Base-by-base conservation (phyloP, 2,797 vertebrate species). In the Microcaecilia unicolor region DNA sequence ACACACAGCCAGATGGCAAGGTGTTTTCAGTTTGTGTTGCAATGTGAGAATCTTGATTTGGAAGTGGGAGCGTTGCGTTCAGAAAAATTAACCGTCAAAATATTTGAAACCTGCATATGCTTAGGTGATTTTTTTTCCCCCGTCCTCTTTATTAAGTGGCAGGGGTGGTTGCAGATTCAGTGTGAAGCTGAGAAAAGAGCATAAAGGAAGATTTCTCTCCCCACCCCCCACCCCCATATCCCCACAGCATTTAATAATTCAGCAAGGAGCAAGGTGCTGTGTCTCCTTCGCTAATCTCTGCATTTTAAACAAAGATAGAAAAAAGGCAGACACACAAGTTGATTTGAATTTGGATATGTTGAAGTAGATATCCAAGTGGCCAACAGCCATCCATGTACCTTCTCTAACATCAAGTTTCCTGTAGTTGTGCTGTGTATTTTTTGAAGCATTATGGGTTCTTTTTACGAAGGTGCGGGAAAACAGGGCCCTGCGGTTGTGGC, bases 201-300 rank as follows among this genome's bases (percentile, higher is more conserved):
- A 43, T 51, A 25, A 44, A 41, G 49, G 43, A 18, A 55, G 51
- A 61, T 50, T 28, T 60, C 75, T 56, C 51, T 64, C n/a, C n/a
- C n/a, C n/a, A n/a, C n/a, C n/a, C n/a, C n/a, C n/a, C n/a, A n/a
- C n/a, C n/a, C n/a, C n/a, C n/a, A n/a, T n/a, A n/a, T n/a, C n/a
- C n/a, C n/a, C n/a, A 60, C 24, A 28, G 29, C 49, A 64, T 73
- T 86, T 72, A 84, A 80, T 89, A 84, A 88, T 89, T 89, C 75
- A 89, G 87, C 64, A 58, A 56, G 10, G n/a, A n/a, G n/a, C n/a
- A n/a, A n/a, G n/a, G n/a, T n/a, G 5, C 66, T 48, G 60, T 73
- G 70, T 78, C 75, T 81, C 50, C 77, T 75, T 75, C 69, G 49
- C 46, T 72, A 41, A 65, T 52, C 63, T 51, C 41, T 61, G 55